Percentiles rank a stretch among this genome's conserved stretches.
Conservation (phyloP, 2,888 invertebrate species). For the Philopedon plagiatum region DNA sequence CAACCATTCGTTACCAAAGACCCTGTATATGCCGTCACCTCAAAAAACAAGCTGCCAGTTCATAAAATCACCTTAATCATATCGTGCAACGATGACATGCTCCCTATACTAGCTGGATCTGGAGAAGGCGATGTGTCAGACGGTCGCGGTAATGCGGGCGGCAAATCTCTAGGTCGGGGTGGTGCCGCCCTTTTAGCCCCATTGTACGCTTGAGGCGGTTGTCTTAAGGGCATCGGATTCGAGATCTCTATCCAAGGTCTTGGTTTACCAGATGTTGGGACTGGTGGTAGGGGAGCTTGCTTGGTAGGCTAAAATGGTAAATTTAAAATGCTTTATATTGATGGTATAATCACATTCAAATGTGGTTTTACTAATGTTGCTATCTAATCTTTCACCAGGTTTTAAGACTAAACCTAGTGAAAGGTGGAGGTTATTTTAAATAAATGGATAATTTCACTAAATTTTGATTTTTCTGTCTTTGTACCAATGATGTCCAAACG, state of each 20-base stretch:
- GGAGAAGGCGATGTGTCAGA: conserved; percentile 67
- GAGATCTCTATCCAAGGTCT: conserved; percentile 65
- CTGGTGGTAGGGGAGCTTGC: conserved; percentile 73
- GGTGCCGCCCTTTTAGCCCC: conserved; percentile 72
- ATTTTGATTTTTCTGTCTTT: no score
- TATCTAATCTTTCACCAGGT: no score
- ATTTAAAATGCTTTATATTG: no score
- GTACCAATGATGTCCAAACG: no score
- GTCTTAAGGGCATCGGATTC: conserved; percentile 66
- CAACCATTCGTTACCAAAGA: no score
- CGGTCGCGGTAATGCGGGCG: conserved; percentile 73
- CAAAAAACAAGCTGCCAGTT: no score
- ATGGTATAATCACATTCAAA: no score
- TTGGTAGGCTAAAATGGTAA: conserved; percentile 63
- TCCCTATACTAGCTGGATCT: conserved; percentile 80
- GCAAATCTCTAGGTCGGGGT: conserved; percentile 73
- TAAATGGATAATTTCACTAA: no score
- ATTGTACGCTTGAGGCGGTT: conserved; percentile 70
- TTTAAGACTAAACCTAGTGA: no score
- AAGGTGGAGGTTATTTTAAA: no score
- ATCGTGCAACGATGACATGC: conserved; percentile 84
- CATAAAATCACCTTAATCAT: conserved; percentile 73
- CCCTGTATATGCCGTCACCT: no score
- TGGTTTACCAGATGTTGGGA: conserved; percentile 62
- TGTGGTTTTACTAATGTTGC: no score